These are phyloP conservation scores for Melieria omissa DNA, from an alignment of 2,888 invertebrate genomes.

Conservation along the genomic window DNA sequence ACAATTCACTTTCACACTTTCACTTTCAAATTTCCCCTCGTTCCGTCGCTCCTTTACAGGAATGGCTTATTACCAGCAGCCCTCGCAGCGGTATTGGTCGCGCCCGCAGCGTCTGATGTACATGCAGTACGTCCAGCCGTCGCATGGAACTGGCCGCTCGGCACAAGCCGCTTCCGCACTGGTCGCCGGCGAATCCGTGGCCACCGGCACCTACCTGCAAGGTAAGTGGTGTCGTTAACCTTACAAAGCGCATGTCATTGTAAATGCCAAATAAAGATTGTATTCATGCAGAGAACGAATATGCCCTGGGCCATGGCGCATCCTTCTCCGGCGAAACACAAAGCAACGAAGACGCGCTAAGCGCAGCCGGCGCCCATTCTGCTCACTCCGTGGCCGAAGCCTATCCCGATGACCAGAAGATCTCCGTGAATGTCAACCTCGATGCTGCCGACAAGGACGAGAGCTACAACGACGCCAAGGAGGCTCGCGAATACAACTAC, in stretches of 20 bases:
- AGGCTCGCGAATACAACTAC: conserved; percentile 61
- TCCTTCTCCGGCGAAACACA: conserved; percentile 47
- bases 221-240: conserved; percentile 53
- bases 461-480: conserved; percentile 58
- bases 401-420: conserved; percentile 52
- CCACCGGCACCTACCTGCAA: conserved; percentile 63
- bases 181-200: conserved; percentile 64
- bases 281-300: conserved; percentile 60
- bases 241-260: not conserved
- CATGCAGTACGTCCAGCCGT: conserved; percentile 64
- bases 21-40: no score
- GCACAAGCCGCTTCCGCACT: conserved; percentile 63
- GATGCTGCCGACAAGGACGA: conserved; percentile 31
- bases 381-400: conserved; percentile 63
- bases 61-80: conserved; percentile 62
- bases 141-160: conserved; percentile 59
- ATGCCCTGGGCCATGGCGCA: conserved; percentile 46
- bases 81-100: conserved; percentile 56
- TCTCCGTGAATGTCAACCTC: conserved; percentile 26
- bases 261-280: conserved; percentile 54
- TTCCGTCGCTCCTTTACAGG: conserved; percentile 48
- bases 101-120: conserved; percentile 58
- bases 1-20: not conserved
- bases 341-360: conserved; percentile 54
- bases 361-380: conserved; percentile 57